Evolutionary conservation across 2,888 invertebrate species (phyloP).

Genomic region (Drosophila pseudotakahashii): DNA sequence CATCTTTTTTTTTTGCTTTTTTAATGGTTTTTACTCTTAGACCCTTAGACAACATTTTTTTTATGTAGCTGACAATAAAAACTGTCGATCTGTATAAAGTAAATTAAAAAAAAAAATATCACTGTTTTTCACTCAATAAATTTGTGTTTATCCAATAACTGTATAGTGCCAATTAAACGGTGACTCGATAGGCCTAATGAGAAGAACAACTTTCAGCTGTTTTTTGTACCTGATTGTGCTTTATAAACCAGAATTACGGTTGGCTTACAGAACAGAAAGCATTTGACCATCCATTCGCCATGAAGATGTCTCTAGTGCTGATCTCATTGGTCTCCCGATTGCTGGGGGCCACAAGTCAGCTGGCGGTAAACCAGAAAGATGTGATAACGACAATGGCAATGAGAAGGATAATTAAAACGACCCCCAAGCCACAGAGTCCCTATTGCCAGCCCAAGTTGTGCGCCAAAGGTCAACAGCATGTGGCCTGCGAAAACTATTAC

Average conservation of each 20-base stretch:
- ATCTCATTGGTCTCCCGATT: neutral
- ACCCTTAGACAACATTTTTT: no score
- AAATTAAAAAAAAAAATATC: no score
- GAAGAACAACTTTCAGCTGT: constrained; percentile 35
- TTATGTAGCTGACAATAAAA: no score
- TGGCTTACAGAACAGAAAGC: neutral
- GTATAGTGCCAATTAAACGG: constrained; percentile 2
- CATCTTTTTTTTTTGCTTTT: no score
- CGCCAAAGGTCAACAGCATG: constrained; percentile 48
- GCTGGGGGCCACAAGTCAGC: neutral
- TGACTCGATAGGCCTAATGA: no score
- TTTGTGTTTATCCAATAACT: constrained; percentile 3
- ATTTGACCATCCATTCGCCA: neutral
- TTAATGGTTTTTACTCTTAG: no score
- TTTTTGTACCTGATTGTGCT: neutral
- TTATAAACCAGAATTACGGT: constrained; percentile 6
- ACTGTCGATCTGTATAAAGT: no score
- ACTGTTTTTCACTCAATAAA: neutral
- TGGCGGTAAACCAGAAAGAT: neutral
- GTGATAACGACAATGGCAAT: neutral
- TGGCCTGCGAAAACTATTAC: constrained; percentile 58
- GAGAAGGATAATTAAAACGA: neutral
- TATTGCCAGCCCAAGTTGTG: constrained; percentile 59
- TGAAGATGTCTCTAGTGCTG: neutral
- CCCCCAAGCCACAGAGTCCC: constrained; percentile 40